phyloP scores from a whole-genome alignment of 2,113 vertebrate species.

The Myotis brandtii region DNA sequence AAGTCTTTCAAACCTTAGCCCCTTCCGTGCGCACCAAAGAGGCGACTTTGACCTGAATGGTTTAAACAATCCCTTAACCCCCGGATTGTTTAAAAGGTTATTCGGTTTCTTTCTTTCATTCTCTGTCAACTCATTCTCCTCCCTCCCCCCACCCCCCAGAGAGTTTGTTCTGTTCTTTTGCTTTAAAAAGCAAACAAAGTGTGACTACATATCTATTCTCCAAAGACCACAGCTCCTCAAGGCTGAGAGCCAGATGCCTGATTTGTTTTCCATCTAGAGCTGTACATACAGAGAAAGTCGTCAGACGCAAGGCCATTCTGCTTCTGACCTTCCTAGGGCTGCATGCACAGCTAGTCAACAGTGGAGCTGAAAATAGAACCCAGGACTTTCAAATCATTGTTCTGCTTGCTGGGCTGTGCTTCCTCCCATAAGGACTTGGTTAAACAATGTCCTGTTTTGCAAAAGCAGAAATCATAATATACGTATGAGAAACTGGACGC shows the following conservation, averaged over 20 bases:
- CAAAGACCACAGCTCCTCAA: slow-evolving; percentile 60
- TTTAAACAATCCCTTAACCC: slow-evolving; percentile 37
- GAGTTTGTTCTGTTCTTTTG: slow-evolving; percentile 65
- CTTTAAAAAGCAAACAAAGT: slow-evolving; percentile 68
- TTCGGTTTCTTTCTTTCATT: slow-evolving; percentile 43
- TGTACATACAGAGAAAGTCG: slow-evolving; percentile 32
- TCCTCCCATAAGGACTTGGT: slow-evolving; percentile 69
- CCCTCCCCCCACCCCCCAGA: neutral
- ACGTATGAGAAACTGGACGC: slow-evolving; percentile 30
- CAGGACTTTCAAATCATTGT: slow-evolving; percentile 81
- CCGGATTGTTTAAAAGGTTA: slow-evolving; percentile 56
- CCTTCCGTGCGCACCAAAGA: slow-evolving; percentile 38
- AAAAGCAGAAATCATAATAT: slow-evolving; percentile 68
- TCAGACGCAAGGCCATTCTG: slow-evolving; percentile 35
- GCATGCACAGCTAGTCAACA: slow-evolving; percentile 69
- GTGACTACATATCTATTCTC: slow-evolving; percentile 67
- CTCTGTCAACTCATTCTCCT: neutral
- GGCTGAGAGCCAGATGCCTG: slow-evolving; percentile 68
- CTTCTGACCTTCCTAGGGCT: slow-evolving; percentile 71
- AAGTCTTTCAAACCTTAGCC: slow-evolving; percentile 17
- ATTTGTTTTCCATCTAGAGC: slow-evolving; percentile 71
- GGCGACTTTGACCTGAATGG: slow-evolving; percentile 54
- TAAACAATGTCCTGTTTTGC: slow-evolving; percentile 78
- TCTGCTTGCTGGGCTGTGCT: slow-evolving; percentile 69
- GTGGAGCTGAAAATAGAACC: slow-evolving; percentile 77